Evolutionary conservation across 2,797 vertebrate species (phyloP), one percentile per base, ranked within the genome.

Genomic region (Bryconaethiops microstoma): DNA sequence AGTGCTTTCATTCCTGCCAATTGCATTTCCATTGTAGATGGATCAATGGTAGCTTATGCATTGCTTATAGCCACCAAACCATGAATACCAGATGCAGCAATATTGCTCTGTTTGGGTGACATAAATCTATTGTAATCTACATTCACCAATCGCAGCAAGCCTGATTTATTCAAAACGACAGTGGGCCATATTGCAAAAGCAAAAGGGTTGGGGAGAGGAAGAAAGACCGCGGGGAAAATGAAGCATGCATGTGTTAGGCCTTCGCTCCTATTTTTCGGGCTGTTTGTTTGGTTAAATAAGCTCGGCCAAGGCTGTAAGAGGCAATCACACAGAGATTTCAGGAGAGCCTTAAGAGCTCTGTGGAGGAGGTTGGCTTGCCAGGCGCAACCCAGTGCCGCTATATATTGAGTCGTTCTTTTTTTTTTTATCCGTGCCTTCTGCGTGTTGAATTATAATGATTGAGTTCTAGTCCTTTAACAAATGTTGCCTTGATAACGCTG

Each of bases 21-120:
- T 88, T 85, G 86, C 85, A 87, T 91, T 91, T 91, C 85, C 85
- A 84, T 78, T 90, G 83, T 52, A 80, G 59, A 77, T 86, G 86
- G 89, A 91, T 92, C 90, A 91, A 87, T 90, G 87, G 77, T 6
- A 2, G 72, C 77, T 86, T 87, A 88, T 89, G 88, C 88, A 83
- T 88, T 91, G 85, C 88, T 90, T 88, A 91, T 93, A 86, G 80
- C 48, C 80, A 67, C 60, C 64, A 69, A 81, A 84, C 90, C 84
- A 89, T 92, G 89, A 92, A 93, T 93, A 92, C 89, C 90, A 92
- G 84, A 92, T 93, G 88, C 80, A 45, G 85, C 76, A 75, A 82
- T 91, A 89, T 84, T 88, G 83, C 90, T 90, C 84, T 85, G 85
- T 86, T 87, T 84, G 79, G 74, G 84, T 50, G 75, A 82, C 77